Conservation (phyloP, 2,888 invertebrate species). For the Tenodera sinensis region DNA sequence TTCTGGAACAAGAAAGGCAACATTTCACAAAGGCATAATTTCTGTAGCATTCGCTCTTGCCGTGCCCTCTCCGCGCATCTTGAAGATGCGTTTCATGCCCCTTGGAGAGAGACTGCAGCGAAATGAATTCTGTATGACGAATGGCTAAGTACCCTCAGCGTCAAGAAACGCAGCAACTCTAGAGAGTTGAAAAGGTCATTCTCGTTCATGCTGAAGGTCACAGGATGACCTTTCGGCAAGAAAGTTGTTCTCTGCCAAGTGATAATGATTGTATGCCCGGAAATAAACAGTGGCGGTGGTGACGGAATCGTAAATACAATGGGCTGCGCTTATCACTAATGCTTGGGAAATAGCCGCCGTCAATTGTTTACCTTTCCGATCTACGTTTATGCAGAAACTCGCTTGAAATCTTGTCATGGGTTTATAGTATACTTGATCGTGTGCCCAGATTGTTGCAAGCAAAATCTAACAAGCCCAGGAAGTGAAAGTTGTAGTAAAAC, state of each 20-base stretch:
- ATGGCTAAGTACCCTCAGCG: background rate
- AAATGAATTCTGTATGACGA: background rate
- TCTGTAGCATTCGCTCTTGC: background rate
- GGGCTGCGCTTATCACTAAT: background rate
- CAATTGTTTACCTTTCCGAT: background rate
- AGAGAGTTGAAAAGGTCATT: constrained; percentile 7
- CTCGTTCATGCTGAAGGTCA: constrained; percentile 10
- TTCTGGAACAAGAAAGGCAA: too few species aligned
- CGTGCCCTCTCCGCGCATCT: background rate
- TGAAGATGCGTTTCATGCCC: background rate
- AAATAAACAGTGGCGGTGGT: background rate
- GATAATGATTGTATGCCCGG: constrained; percentile 6
- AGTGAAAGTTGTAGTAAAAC: too few species aligned
- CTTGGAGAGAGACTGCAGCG: background rate
- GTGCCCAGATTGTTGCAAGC: too few species aligned
- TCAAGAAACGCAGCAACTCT: background rate
- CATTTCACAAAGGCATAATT: too few species aligned
- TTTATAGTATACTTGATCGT: too few species aligned
- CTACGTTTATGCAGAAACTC: background rate
- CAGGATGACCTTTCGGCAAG: constrained; percentile 10
- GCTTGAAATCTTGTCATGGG: too few species aligned
- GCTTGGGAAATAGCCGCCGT: too few species aligned
- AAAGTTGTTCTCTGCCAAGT: background rate
- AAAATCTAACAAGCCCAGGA: too few species aligned
- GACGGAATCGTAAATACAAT: background rate